phyloP scores from a whole-genome alignment of 2,888 invertebrate genomes.

The Luffia ferchaultella region DNA sequence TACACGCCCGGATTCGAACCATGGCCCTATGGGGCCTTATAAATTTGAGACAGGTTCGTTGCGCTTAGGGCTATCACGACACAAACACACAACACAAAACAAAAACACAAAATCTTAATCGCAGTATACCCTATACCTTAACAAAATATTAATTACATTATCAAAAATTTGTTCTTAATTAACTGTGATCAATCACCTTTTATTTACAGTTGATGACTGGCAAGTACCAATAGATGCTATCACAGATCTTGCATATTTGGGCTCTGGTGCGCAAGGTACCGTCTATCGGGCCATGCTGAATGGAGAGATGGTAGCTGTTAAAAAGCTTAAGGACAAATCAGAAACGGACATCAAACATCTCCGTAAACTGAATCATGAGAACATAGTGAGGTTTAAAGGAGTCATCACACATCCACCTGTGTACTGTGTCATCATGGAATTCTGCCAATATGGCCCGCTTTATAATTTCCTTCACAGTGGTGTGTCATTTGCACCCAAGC shows the following conservation, averaged over 20 bases:
- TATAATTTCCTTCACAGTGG: constrained; percentile 90
- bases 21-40: too few relatives aligned
- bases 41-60: too few relatives aligned
- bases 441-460: constrained; percentile 93
- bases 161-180: too few relatives aligned
- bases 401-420: constrained; percentile 93
- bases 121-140: too few relatives aligned
- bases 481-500: constrained; percentile 82
- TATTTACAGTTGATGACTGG: constrained; percentile 79
- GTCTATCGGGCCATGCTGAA: constrained; percentile 89
- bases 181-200: too few relatives aligned
- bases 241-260: constrained; percentile 87
- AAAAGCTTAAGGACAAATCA: constrained; percentile 90
- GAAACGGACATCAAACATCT: constrained; percentile 95
- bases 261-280: constrained; percentile 95
- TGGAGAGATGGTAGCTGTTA: constrained; percentile 92
- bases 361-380: constrained; percentile 92
- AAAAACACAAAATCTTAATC: too few relatives aligned
- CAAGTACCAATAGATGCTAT: constrained; percentile 94
- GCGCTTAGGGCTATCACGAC: too few relatives aligned
- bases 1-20: too few relatives aligned
- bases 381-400: constrained; percentile 85
- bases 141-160: too few relatives aligned
- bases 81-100: too few relatives aligned
- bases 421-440: constrained; percentile 98